Evolutionary conservation across 2,113 vertebrate species (phyloP).

Genomic region (Brevimyrus niger): DNA sequence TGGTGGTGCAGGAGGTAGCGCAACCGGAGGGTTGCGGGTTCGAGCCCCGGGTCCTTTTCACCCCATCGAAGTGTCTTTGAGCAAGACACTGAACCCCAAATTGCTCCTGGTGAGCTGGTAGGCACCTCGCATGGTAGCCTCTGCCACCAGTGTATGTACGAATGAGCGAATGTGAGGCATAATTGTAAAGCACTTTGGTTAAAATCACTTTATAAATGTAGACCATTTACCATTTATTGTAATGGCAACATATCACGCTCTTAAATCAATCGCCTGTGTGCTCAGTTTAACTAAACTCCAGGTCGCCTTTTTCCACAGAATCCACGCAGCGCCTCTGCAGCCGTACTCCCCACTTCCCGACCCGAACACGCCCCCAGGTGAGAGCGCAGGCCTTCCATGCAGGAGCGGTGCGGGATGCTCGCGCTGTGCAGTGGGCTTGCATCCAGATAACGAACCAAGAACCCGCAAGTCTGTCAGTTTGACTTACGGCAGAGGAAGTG

Average conservation of each 20-base stretch:
- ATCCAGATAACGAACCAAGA: conserved; percentile 14
- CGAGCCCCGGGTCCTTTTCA: too few relatives aligned
- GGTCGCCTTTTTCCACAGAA: neutral
- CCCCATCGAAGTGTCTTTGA: too few relatives aligned
- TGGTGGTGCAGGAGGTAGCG: too few relatives aligned
- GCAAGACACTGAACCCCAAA: too few relatives aligned
- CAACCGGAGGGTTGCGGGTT: too few relatives aligned
- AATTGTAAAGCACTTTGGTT: too few relatives aligned
- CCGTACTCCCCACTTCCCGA: neutral
- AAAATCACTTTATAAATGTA: too few relatives aligned
- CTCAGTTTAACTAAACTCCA: neutral
- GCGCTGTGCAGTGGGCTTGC: neutral
- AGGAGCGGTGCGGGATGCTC: neutral
- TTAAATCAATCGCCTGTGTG: neutral
- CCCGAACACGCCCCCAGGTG: neutral
- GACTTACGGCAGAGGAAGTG: conserved; percentile 21
- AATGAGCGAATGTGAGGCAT: too few relatives aligned
- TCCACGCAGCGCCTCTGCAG: neutral
- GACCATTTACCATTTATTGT: too few relatives aligned
- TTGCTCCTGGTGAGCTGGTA: too few relatives aligned
- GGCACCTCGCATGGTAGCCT: too few relatives aligned
- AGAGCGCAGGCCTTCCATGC: neutral
- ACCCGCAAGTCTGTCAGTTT: conserved; percentile 21
- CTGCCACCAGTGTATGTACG: too few relatives aligned
- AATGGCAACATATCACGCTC: neutral